A percentile compares a stretch with the other conserved stretches of the same genome.
Evolutionary conservation across 2,113 vertebrate genomes (phyloP).

Genomic region (Neopipo cinnamomea): DNA sequence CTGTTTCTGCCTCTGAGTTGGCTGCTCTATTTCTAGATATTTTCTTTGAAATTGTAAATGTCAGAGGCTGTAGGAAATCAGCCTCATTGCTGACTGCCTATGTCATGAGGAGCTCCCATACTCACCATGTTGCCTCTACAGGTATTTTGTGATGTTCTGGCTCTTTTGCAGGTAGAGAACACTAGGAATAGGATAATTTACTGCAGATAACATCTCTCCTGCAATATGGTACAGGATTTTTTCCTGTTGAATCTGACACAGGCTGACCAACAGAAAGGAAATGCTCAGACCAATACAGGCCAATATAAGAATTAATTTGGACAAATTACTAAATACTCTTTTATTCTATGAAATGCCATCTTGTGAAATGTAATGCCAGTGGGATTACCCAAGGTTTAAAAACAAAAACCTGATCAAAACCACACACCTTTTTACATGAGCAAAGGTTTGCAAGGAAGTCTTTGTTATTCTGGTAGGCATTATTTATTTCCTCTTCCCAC

Average conservation of each 20-base stretch:
- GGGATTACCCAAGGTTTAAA: neutral
- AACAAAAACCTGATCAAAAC: neutral
- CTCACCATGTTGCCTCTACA: neutral
- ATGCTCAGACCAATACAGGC: neutral
- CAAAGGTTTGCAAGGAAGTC: neutral
- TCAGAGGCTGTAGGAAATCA: neutral
- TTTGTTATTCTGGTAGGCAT: neutral
- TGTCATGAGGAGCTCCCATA: neutral
- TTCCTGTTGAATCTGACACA: neutral
- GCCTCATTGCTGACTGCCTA: neutral
- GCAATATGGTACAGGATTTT: fast-evolving
- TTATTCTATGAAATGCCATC: neutral
- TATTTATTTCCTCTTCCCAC: neutral
- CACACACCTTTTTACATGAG: neutral
- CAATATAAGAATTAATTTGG: neutral
- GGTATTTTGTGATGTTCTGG: neutral
- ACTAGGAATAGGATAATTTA: neutral
- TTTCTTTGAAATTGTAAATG: neutral
- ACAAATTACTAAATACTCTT: neutral
- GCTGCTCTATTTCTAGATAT: neutral
- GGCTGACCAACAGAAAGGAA: neutral
- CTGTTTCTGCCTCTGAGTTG: neutral
- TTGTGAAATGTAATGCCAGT: neutral
- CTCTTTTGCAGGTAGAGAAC: neutral
- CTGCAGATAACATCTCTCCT: neutral